Percentiles rank a stretch among this genome's conserved stretches.
phyloP scores from a whole-genome alignment of 2,797 vertebrate genomes.

The Sylvia borin region DNA sequence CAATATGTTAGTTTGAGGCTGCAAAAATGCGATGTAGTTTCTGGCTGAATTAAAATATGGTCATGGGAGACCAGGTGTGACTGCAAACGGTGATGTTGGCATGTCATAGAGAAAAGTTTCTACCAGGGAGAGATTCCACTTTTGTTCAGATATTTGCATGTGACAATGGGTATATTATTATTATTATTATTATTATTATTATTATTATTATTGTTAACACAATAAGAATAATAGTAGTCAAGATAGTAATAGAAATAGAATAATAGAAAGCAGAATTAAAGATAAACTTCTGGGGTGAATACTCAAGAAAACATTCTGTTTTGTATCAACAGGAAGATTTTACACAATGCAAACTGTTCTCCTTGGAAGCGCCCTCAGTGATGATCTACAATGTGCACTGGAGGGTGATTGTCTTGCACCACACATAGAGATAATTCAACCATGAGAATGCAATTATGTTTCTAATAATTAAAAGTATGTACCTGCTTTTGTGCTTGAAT shows the following conservation, averaged over 20 bases:
- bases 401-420: neutral
- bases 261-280: neutral
- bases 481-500: slow-evolving; percentile 18
- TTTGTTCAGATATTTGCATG: neutral
- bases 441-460: slow-evolving; percentile 50
- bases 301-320: neutral
- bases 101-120: neutral
- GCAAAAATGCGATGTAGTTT: neutral
- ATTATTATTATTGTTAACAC: neutral
- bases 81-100: neutral
- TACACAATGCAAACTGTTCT: neutral
- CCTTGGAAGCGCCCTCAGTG: neutral
- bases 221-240: neutral
- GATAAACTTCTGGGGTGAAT: neutral
- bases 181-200: neutral
- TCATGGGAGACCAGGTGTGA: neutral
- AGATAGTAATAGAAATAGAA: too few relatives aligned
- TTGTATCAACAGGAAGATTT: neutral
- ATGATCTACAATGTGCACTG: neutral
- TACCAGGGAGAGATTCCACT: neutral
- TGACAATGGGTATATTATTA: neutral
- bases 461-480: slow-evolving; percentile 66
- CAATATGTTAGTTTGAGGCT: neutral
- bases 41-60: neutral
- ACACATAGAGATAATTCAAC: neutral